Conservation (phyloP, 2,797 vertebrate species). For the Poeciliopsis infans region DNA sequence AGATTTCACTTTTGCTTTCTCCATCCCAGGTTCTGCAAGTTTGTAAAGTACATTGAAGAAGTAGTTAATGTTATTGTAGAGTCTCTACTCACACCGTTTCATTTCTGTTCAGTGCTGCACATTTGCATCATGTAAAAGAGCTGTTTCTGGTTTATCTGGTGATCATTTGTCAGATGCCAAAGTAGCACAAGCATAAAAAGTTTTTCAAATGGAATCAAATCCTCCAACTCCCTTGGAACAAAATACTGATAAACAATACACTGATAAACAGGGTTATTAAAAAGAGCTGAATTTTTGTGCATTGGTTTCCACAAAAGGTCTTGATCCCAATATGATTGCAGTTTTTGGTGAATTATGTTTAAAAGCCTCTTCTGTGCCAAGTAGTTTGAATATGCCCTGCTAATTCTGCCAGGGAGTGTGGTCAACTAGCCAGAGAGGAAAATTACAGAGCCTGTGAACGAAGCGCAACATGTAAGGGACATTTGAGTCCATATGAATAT, state of each 20-base stretch:
- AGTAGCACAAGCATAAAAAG: neutral
- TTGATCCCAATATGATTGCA: neutral
- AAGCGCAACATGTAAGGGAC: neutral
- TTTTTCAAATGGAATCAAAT: neutral
- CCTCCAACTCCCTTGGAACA: neutral
- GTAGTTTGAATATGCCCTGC: neutral
- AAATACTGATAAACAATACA: neutral
- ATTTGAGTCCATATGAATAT: neutral
- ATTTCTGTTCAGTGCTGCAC: neutral
- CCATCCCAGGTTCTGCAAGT: neutral
- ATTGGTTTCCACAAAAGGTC: neutral
- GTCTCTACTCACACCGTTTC: neutral
- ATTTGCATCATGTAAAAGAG: neutral
- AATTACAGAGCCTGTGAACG: neutral
- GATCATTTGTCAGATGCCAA: neutral
- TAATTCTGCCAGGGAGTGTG: neutral
- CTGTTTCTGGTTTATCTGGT: neutral
- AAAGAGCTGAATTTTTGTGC: neutral
- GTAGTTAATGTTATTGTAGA: neutral
- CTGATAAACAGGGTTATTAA: neutral
- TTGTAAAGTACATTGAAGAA: neutral
- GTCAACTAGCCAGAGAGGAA: neutral
- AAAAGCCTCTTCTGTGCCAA: neutral
- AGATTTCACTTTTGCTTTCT: neutral
- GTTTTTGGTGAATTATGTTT: neutral